Evolutionary conservation across 2,797 vertebrate species (phyloP).

Genomic region (Hemitrygon akajei): DNA sequence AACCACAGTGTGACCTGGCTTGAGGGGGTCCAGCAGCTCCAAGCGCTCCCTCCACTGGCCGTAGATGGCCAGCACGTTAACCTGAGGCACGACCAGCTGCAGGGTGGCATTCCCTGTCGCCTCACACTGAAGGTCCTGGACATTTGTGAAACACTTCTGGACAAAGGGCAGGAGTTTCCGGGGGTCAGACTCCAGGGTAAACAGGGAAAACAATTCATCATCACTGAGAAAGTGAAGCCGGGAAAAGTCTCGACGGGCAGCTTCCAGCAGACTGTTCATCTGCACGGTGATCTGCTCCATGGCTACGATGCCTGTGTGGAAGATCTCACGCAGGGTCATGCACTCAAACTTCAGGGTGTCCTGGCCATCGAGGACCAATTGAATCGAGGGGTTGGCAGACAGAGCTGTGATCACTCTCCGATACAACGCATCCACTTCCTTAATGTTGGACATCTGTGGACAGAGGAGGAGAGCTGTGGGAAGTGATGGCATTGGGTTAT

Average conservation of each 20-base stretch:
- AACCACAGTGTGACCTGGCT: constrained; percentile 49
- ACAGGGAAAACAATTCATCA: constrained; percentile 61
- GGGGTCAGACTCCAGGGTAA: constrained; percentile 52
- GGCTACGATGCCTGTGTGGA: constrained; percentile 55
- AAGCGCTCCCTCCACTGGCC: constrained; percentile 60
- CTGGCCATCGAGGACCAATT: constrained; percentile 54
- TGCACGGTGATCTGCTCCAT: constrained; percentile 65
- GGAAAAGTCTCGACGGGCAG: constrained; percentile 56
- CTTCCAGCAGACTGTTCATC: constrained; percentile 54
- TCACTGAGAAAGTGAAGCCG: constrained; percentile 75
- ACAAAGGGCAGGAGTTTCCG: constrained; percentile 55
- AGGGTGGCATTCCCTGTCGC: not conserved
- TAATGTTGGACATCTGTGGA: constrained; percentile 48
- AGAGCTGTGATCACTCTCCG: constrained; percentile 57
- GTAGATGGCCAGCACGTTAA: constrained; percentile 53
- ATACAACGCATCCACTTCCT: constrained; percentile 58
- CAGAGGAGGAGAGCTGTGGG: not conserved
- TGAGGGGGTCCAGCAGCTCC: constrained; percentile 53
- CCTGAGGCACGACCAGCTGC: not conserved
- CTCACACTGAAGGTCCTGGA: constrained; percentile 55
- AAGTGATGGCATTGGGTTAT: no score
- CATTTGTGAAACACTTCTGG: constrained; percentile 63
- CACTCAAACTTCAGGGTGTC: constrained; percentile 49
- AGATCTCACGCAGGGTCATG: constrained; percentile 48
- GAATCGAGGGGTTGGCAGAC: constrained; percentile 54